These are phyloP conservation scores for Pollenia amentaria DNA, from an alignment of 2,888 invertebrate species.

Conservation along the genomic window DNA sequence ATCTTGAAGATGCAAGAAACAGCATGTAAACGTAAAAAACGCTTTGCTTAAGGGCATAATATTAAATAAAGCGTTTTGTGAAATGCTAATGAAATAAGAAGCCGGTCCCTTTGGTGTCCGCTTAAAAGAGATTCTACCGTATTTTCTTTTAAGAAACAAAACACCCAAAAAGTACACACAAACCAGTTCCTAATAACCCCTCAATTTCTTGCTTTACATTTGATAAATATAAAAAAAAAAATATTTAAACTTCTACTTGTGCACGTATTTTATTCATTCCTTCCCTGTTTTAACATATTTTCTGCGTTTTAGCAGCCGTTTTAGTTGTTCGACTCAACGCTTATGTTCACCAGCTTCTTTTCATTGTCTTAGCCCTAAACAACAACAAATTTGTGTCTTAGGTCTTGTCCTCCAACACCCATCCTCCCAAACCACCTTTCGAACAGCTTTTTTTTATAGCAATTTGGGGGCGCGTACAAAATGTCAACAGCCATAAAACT, in stretches of 20 bases:
- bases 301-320: slow-evolving; percentile 28
- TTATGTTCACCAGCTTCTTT: slow-evolving; percentile 20
- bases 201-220: neutral
- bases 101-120: too few species aligned
- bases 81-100: too few species aligned
- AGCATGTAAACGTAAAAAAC: too few species aligned
- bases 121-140: too few species aligned
- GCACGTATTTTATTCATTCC: slow-evolving; percentile 30
- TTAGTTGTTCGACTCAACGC: slow-evolving; percentile 19
- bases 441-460: too few species aligned
- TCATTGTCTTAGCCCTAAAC: slow-evolving; percentile 43
- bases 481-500: slow-evolving; percentile 59
- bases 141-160: too few species aligned
- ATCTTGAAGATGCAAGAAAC: too few species aligned
- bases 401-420: neutral
- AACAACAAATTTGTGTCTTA: slow-evolving; percentile 43
- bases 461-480: slow-evolving; percentile 42
- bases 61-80: too few species aligned
- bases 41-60: too few species aligned
- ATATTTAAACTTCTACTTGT: slow-evolving; percentile 42
- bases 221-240: neutral
- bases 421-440: neutral
- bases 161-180: too few species aligned
- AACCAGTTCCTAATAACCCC: too few species aligned
- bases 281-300: neutral